Evolutionary conservation across 1,140 invertebrate genomes (phyloP).

Genomic region (Eupeodes corollae): DNA sequence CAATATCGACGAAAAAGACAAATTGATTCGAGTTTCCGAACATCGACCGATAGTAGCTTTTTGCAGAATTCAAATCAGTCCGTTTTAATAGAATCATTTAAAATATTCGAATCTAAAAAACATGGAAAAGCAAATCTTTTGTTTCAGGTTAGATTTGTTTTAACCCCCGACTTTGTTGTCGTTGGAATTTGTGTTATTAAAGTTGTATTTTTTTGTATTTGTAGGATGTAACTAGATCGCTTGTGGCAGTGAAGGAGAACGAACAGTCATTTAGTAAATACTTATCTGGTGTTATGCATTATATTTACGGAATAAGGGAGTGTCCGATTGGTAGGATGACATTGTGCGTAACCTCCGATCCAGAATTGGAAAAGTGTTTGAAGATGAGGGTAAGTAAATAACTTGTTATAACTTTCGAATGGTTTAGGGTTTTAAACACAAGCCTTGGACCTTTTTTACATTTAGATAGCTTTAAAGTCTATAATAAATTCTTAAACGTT

Average conservation of each 20-base stretch:
- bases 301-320: conserved; percentile 59
- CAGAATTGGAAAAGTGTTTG: conserved; percentile 83
- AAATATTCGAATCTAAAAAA: conserved; percentile 57
- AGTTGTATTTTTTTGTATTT: conserved; percentile 7
- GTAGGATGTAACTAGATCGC: conserved; percentile 57
- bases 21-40: not conserved
- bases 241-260: conserved; percentile 46
- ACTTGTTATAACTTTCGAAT: not conserved
- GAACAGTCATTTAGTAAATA: conserved; percentile 53
- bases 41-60: conserved; percentile 13
- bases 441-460: too few relatives aligned
- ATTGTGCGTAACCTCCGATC: conserved; percentile 81
- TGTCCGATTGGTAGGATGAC: conserved; percentile 71
- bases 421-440: not conserved
- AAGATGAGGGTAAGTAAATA: conserved; percentile 72
- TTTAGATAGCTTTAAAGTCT: too few relatives aligned
- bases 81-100: conserved; percentile 46
- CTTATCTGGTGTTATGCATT: conserved; percentile 49
- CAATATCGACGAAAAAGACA: conserved; percentile 3
- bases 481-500: too few relatives aligned
- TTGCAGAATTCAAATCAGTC: conserved; percentile 21
- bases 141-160: conserved; percentile 46
- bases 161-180: conserved; percentile 1
- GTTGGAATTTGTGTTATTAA: not conserved
- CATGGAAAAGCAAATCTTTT: conserved; percentile 56